Base-by-base conservation (phyloP, 1,140 invertebrate genomes). In the Paraescarpia echinospica region DNA sequence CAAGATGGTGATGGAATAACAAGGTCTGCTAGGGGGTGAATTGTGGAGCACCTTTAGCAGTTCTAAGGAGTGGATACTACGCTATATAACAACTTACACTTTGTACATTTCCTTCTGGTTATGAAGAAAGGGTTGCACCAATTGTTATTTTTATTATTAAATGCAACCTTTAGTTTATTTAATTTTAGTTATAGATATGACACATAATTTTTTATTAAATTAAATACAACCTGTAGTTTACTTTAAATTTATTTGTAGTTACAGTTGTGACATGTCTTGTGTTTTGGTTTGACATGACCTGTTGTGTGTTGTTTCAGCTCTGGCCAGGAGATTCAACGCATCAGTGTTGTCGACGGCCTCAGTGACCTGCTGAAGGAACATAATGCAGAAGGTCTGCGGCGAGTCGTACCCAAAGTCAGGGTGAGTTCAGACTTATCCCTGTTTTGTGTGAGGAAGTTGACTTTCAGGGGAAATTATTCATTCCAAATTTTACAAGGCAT, bases 331-430 rank as follows among this genome's bases (percentile, higher is more conserved):
- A 95, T 95, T 14, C 95, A 96, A 92, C 92, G 95, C 90, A 94
- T 95, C 51, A 96, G 95, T 94, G 95, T 96, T 0, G 95, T 96
- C 91, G 95, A 94, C 89, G 95, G 95, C 89, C 93, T 96, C 48
- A 95, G 95, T 6, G 94, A 95, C 89, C 94, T 96, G 33, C 94
- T 96, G 1, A 94, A 94, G 48, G 95, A 96, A 91, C 95, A 95
- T 93, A 94, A 95, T 94, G 95, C 94, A 89, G 95, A 96, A 92
- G 96, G 95, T 93, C 95, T 96, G 94, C 94, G 95, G 34, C 94
- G 95, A 59, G 95, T 96, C 14, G 95, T 96, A 33, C 95, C 95
- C 14, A 96, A 96, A 95, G 94, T 96, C 93, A 94, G 95, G 95
- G 95, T 96, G 94, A 94, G 95, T 92, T 12, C 8, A 77, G 12